A percentile compares a stretch with the other conserved stretches of the same genome.
Evolutionary conservation across 2,113 vertebrate species (phyloP).

Genomic region (Nibea coibor): DNA sequence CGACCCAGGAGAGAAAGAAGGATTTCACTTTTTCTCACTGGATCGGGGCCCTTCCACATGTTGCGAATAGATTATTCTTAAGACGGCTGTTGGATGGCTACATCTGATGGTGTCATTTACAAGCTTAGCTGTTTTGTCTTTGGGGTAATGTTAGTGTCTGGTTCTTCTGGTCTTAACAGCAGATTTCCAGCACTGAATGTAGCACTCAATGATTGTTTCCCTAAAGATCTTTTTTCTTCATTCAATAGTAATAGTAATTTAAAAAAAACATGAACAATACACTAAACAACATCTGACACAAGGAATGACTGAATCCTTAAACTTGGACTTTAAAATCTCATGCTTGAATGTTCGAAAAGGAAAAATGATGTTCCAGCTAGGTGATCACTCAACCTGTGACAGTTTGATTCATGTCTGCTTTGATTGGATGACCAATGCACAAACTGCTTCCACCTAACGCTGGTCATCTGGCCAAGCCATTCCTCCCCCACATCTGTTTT

Average conservation of each 20-base stretch:
- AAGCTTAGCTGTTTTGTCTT: slow-evolving; percentile 24
- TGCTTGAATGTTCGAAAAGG: background rate
- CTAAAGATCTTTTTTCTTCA: background rate
- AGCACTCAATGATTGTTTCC: background rate
- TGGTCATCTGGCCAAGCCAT: slow-evolving; percentile 41
- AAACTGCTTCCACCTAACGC: slow-evolving; percentile 17
- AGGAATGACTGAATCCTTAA: background rate
- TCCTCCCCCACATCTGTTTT: slow-evolving; percentile 56
- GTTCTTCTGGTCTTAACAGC: background rate
- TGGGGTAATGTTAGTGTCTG: slow-evolving; percentile 3
- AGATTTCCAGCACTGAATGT: slow-evolving; percentile 5
- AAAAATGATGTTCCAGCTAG: slow-evolving; percentile 14
- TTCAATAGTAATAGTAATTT: background rate
- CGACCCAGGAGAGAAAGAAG: slow-evolving; percentile 18
- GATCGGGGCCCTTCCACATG: slow-evolving; percentile 42
- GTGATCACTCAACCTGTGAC: slow-evolving; percentile 26
- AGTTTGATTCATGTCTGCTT: slow-evolving; percentile 55
- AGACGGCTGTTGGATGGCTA: slow-evolving; percentile 33
- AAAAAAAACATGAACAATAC: background rate
- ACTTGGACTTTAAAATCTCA: background rate
- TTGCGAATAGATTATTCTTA: slow-evolving; percentile 52
- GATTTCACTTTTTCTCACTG: slow-evolving; percentile 40
- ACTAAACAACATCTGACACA: background rate
- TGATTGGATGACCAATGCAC: slow-evolving; percentile 40
- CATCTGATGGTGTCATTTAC: slow-evolving; percentile 23